Base-by-base conservation (phyloP, 2,888 invertebrate species). In the Yponomeuta evonymella region DNA sequence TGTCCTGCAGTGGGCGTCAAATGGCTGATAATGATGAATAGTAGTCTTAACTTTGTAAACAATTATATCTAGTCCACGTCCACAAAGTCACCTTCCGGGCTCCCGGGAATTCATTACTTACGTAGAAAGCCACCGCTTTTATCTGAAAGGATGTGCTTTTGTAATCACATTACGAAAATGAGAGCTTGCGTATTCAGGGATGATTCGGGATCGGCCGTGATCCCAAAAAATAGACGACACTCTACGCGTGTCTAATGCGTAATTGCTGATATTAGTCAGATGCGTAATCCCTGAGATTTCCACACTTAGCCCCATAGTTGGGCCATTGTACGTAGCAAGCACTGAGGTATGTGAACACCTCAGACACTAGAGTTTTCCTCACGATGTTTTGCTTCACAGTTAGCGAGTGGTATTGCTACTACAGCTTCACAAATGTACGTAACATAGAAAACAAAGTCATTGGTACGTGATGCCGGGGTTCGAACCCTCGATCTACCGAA, bases 141-240 rank as follows among this genome's bases (percentile, higher is more conserved):
- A 90, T 89, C 90, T 88, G 85, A 77, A 84, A 87, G 85, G 90
- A 90, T 90, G 89, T 90, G 88, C 90, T 89, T 90, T 90, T 90
- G 90, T 90, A 90, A 90, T 90, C 89, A 90, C 90, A 90, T 90
- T 90, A 90, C 89, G 89, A 85, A 90, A 90, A 90, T 89, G 89
- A 89, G 88, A 88, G 84, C 85, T 85, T 81, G 82, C 85, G 85
- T 83, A 88, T 88, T 88, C 87, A 87, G 85, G 87, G 86, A 82
- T 83, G 87, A 84, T 83, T 84, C 86, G 81, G 84, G 86, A 86
- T 84, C 84, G 88, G 85, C 86, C 87, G 85, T 85, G 88, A 88
- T 87, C 89, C 84, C 87, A 79, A 85, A 89, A 85, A 88, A 88
- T 86, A 83, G 65, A 81, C 81, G 84, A 85, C 84, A 84, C 82